Evolutionary conservation across 2,888 invertebrate species (phyloP), one percentile per base, ranked within the genome.

Genomic region (Podotricha telesiphe): DNA sequence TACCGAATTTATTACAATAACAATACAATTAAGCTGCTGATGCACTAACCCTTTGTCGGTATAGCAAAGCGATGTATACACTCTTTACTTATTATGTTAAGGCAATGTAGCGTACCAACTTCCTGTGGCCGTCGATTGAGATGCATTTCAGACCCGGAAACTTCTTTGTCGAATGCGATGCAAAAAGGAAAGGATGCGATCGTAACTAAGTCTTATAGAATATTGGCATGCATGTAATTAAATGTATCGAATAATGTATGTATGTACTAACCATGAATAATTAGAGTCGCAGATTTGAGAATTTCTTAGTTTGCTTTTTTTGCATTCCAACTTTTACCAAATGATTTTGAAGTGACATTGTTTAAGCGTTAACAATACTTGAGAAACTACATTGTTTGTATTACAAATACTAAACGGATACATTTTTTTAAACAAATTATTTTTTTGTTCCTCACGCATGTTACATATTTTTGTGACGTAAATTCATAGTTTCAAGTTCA

Each of bases 81-180:
- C 79, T 81, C 80, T 83, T 80, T 81, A 78, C 81, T 75, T 76
- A 77, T 80, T 79, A 82, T 83, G 85, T 83, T 76, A 77, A 66
- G 78, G 82, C 89, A 91, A 91, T 89, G 89, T 90, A 89, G 84
- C 92, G 78, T 87, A 76, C 69, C 80, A 74, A 89, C 87, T 91
- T 93, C 92, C 92, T 86, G 88, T 78, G 78, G 79, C 73, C 75
- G 77, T 73, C 80, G 81, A 86, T 86, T 86, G 87, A 86, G 84
- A 74, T 76, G 82, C 81, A 85, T 87, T 87, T 78, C 87, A 87
- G 86, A 89, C 86, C 89, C 89, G 92, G 92, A 92, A 86, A 88
- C 77, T 80, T 78, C 85, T 82, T 92, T 89, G 85, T 88, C 70
- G 67, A 73, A 69, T 75, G 67, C 74, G 69, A 77, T 74, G 77